These are phyloP conservation scores for Acipenser transmontanus DNA, from an alignment of 2,797 vertebrate species.

Conservation along the genomic window DNA sequence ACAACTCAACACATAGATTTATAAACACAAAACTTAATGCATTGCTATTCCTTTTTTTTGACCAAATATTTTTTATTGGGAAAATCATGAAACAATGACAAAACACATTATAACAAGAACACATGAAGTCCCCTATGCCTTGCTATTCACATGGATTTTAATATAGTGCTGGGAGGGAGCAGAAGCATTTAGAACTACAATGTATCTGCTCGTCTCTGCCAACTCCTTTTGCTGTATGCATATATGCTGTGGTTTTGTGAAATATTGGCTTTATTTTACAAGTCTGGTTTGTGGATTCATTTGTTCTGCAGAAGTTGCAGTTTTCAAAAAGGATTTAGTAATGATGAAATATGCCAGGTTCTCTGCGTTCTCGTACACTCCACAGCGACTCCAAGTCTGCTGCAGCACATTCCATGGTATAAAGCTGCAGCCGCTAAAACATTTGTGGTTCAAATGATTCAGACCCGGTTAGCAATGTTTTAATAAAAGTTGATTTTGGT, in stretches of 20 bases:
- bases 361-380: conserved; percentile 37
- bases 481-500: conserved; percentile 51
- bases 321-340: conserved; percentile 51
- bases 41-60: no score
- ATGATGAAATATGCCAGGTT: conserved; percentile 61
- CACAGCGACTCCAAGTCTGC: conserved; percentile 49
- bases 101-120: no score
- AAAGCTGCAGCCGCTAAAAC: conserved; percentile 48
- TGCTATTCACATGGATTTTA: no score
- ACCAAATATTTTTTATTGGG: no score
- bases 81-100: no score
- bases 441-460: conserved; percentile 59
- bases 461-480: conserved; percentile 59
- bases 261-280: conserved; percentile 33
- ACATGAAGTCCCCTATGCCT: no score
- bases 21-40: no score
- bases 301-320: conserved; percentile 47
- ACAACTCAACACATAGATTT: no score
- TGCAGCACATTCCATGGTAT: conserved; percentile 55
- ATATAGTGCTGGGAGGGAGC: no score
- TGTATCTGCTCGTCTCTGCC: conserved; percentile 34
- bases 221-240: conserved; percentile 49
- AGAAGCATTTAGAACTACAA: no score
- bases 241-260: conserved; percentile 12
- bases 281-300: conserved; percentile 50